These are phyloP conservation scores for Pimephales promelas DNA, from an alignment of 2,113 vertebrate genomes.

Conservation along the genomic window DNA sequence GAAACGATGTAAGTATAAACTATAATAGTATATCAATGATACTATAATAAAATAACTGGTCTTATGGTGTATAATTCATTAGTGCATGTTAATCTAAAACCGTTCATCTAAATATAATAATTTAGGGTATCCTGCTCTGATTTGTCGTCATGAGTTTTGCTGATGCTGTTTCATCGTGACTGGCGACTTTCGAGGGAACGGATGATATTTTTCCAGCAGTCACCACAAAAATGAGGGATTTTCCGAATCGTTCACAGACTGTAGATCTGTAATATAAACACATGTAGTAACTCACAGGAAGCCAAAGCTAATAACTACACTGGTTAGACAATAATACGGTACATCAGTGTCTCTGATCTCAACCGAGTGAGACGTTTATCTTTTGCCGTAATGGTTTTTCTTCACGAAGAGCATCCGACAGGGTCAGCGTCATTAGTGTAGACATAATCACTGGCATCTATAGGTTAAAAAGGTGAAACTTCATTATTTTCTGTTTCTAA, in stretches of 20 bases:
- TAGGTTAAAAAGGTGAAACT: too few relatives aligned
- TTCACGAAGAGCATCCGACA: not conserved
- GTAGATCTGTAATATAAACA: not conserved
- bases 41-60: not conserved
- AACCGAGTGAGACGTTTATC: not conserved
- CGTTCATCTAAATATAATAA: not conserved
- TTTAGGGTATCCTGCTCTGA: too few relatives aligned
- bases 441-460: too few relatives aligned
- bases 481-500: too few relatives aligned
- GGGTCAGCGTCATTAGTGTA: not conserved
- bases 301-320: not conserved
- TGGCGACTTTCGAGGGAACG: not conserved
- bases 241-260: conserved; percentile 1
- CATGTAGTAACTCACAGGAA: not conserved
- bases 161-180: not conserved
- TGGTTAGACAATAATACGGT: not conserved
- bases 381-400: not conserved
- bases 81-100: not conserved
- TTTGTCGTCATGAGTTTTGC: not conserved
- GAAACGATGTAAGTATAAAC: too few relatives aligned
- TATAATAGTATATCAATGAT: not conserved
- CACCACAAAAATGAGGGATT: conserved; percentile 12
- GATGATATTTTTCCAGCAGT: conserved; percentile 7
- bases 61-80: not conserved
- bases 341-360: not conserved